Conservation (phyloP, 2,888 invertebrate genomes). For the Diplolepis rosae region DNA sequence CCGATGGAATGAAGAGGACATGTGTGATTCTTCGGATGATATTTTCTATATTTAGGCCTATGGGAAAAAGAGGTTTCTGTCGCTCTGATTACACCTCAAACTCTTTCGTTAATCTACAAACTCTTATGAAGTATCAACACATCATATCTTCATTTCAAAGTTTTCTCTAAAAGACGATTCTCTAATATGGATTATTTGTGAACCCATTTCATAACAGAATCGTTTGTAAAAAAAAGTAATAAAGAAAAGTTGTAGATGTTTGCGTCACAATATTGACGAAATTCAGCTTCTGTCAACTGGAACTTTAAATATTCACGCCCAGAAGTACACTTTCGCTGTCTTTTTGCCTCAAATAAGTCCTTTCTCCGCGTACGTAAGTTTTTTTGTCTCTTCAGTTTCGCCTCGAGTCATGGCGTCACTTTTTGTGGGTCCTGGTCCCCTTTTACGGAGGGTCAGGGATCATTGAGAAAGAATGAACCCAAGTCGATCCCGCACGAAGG, state of each 20-base stretch:
- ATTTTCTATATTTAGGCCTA: conserved; percentile 71
- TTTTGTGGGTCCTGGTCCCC: conserved; percentile 50
- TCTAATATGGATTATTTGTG: neutral
- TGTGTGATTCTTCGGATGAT: conserved; percentile 65
- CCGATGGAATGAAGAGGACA: conserved; percentile 51
- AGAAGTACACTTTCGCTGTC: conserved; percentile 38
- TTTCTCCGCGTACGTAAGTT: conserved; percentile 41
- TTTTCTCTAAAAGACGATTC: neutral
- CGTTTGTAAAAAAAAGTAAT: neutral
- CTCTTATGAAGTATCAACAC: neutral
- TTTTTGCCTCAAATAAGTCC: conserved; percentile 35
- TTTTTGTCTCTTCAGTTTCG: conserved; percentile 40
- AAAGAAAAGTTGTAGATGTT: conserved; percentile 16
- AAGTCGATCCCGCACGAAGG: neutral
- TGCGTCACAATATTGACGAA: neutral
- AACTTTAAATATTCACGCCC: conserved; percentile 37
- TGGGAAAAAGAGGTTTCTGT: conserved; percentile 68
- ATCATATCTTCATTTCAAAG: neutral
- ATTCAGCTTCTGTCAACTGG: conserved; percentile 40
- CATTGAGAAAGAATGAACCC: conserved; percentile 49
- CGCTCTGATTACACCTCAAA: conserved; percentile 51
- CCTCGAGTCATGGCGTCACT: conserved; percentile 50
- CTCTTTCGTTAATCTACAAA: conserved; percentile 36
- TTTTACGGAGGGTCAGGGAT: conserved; percentile 51
- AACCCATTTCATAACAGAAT: no score